A percentile compares a stretch with the other conserved stretches of the same genome.
phyloP scores from a whole-genome alignment of 2,113 vertebrate genomes.

The Daubentonia madagascariensis region DNA sequence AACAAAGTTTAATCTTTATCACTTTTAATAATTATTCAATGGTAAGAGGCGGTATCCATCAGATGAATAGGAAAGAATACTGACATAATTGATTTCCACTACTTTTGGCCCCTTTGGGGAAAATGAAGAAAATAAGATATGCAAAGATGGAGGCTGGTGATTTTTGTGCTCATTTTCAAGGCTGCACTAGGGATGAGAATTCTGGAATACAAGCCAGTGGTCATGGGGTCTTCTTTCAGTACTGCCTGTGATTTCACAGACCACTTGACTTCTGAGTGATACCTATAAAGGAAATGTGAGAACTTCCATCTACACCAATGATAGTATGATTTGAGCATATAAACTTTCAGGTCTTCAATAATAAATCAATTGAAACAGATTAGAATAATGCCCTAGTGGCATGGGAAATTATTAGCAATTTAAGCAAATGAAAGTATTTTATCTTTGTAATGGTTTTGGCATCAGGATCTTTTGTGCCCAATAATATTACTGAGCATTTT shows the following conservation, averaged over 20 bases:
- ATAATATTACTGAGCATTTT: not conserved
- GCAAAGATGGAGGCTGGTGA: not conserved
- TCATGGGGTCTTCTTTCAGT: not conserved
- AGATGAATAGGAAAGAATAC: not conserved
- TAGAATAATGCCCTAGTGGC: not conserved
- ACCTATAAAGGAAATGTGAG: not conserved
- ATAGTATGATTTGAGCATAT: not conserved
- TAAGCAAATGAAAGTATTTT: not conserved
- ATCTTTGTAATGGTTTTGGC: not conserved
- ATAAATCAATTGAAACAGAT: not conserved
- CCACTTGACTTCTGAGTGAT: not conserved
- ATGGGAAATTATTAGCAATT: not conserved
- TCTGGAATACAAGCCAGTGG: not conserved
- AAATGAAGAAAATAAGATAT: not conserved
- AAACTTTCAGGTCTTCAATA: not conserved
- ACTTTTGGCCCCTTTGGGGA: not conserved
- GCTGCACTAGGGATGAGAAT: not conserved
- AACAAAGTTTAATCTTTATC: not conserved
- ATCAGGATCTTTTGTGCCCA: not conserved
- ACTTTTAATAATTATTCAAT: not conserved
- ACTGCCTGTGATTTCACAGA: not conserved
- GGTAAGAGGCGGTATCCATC: not conserved
- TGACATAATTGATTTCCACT: not conserved
- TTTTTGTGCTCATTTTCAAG: conserved; percentile 9
- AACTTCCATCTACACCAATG: not conserved